A percentile compares a stretch with the other conserved stretches of the same genome.
phyloP scores from a whole-genome alignment of 2,113 vertebrate species.

The Protobothrops mucrosquamatus region DNA sequence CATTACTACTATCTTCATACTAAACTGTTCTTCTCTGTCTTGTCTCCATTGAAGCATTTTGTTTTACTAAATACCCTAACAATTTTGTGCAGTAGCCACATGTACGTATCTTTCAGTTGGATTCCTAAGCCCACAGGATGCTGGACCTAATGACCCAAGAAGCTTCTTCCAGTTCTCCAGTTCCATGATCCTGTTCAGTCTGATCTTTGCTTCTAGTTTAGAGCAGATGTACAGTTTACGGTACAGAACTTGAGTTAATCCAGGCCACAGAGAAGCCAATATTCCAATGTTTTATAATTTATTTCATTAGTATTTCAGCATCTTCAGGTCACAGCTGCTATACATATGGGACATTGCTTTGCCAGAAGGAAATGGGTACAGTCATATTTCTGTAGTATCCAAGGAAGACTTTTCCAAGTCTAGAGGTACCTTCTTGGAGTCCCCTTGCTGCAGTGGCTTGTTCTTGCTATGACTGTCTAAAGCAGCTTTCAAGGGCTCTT shows the following conservation, averaged over 20 bases:
- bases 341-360: background rate
- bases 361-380: background rate
- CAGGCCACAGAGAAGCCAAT: background rate
- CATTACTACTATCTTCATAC: background rate
- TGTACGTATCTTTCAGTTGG: background rate
- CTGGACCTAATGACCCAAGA: background rate
- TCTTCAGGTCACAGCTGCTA: background rate
- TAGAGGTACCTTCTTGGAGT: background rate
- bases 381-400: conserved; percentile 83
- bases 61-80: background rate
- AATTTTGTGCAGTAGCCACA: background rate
- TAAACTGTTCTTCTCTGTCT: background rate
- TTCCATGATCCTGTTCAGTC: background rate
- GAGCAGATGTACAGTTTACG: background rate
- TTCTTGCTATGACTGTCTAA: conserved; percentile 57
- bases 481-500: conserved; percentile 73
- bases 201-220: background rate
- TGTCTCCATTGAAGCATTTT: background rate
- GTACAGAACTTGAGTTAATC: background rate
- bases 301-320: background rate
- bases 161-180: background rate
- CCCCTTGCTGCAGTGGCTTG: conserved; percentile 18
- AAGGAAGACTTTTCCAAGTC: conserved; percentile 66
- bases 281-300: background rate
- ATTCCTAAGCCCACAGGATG: background rate